phyloP scores from a whole-genome alignment of 2,797 vertebrate genomes.

The Chromis chromis region DNA sequence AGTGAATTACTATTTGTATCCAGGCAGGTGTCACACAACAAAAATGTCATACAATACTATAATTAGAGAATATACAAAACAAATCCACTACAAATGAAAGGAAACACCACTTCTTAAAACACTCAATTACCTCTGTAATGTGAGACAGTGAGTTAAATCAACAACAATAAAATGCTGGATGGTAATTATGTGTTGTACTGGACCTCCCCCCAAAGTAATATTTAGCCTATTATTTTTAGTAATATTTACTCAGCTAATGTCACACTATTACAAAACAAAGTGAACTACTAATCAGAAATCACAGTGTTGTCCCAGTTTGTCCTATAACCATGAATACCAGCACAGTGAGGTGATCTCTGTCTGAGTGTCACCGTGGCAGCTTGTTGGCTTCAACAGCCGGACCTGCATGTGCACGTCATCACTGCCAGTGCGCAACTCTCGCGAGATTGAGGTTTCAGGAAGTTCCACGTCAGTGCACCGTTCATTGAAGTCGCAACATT shows the following conservation, averaged over 20 bases:
- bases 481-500: slow-evolving; percentile 52
- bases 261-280: no score
- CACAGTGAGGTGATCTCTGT: no score
- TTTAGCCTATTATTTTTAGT: not conserved
- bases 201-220: not conserved
- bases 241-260: not conserved
- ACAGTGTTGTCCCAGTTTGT: not conserved
- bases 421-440: slow-evolving; percentile 56
- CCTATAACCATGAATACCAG: not conserved
- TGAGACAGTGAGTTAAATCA: no score
- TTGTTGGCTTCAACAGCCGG: not conserved
- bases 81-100: not conserved
- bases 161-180: not conserved
- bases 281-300: no score
- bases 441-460: slow-evolving; percentile 82
- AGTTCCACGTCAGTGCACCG: slow-evolving; percentile 94
- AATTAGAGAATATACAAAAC: not conserved
- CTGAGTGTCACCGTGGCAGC: slow-evolving; percentile 5
- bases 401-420: slow-evolving; percentile 72
- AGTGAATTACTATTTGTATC: not conserved
- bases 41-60: not conserved
- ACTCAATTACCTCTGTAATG: not conserved
- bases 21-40: not conserved
- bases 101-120: not conserved
- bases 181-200: not conserved